Percentiles rank a stretch among this genome's conserved stretches.
phyloP scores from a whole-genome alignment of 37 sponge, comb jelly and placozoan genomes.

The Eunapius fragilis region DNA sequence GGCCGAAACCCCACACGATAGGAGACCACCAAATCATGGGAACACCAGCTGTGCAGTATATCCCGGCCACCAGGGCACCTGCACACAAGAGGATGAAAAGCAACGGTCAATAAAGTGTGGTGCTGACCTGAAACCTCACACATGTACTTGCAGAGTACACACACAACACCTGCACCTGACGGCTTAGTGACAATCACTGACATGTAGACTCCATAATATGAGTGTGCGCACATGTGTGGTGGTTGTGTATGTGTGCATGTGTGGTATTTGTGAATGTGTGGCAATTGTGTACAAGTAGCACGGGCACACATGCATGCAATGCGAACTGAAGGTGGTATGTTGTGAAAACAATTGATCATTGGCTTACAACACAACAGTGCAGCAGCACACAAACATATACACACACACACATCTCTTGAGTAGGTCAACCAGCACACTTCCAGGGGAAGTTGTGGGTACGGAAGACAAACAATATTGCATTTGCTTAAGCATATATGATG shows the following conservation, averaged over 20 bases:
- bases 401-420: too few relatives aligned
- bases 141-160: neutral
- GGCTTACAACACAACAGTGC: too few relatives aligned
- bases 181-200: too few relatives aligned
- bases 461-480: too few relatives aligned
- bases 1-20: slow-evolving; percentile 68
- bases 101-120: neutral
- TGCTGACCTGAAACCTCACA: neutral
- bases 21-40: slow-evolving; percentile 40
- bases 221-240: neutral
- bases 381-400: too few relatives aligned
- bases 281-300: neutral
- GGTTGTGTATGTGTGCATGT: slow-evolving; percentile 4
- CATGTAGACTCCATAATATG: neutral
- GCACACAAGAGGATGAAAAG: neutral
- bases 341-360: too few relatives aligned
- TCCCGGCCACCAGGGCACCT: slow-evolving; percentile 73
- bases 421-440: too few relatives aligned
- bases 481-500: too few relatives aligned
- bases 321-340: too few relatives aligned
- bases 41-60: slow-evolving; percentile 41
- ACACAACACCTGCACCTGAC: too few relatives aligned
- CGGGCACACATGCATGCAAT: too few relatives aligned
- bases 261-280: neutral
- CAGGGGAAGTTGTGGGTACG: too few relatives aligned